Conservation (phyloP, 2,888 invertebrate species). For the Cerceris rybyensis region DNA sequence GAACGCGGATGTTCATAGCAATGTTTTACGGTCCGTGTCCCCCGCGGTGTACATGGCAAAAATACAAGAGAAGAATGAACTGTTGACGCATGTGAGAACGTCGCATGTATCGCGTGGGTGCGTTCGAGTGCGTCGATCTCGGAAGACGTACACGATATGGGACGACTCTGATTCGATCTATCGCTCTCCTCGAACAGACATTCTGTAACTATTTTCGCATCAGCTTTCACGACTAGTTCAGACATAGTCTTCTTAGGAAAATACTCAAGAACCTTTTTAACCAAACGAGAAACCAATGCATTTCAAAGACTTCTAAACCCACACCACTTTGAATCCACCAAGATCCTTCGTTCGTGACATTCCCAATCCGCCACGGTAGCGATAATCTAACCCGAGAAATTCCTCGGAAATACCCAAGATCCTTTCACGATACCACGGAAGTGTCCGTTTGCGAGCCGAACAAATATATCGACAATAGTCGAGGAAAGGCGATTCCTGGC, state of each 20-base stretch:
- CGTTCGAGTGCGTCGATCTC: slow-evolving; percentile 46
- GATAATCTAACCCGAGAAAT: neutral
- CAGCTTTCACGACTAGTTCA: slow-evolving; percentile 38
- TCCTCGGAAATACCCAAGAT: slow-evolving; percentile 11
- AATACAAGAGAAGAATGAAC: slow-evolving; percentile 35
- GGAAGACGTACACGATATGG: slow-evolving; percentile 64
- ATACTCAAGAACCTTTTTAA: neutral
- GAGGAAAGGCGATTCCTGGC: slow-evolving; percentile 40
- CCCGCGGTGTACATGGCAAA: neutral
- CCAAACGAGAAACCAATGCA: too few relatives aligned
- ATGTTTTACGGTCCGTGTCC: slow-evolving; percentile 15
- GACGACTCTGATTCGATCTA: slow-evolving; percentile 63
- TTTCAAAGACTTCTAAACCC: too few relatives aligned
- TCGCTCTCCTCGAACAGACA: slow-evolving; percentile 49
- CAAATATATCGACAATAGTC: slow-evolving; percentile 50
- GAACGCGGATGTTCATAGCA: slow-evolving; percentile 16
- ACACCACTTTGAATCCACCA: too few relatives aligned
- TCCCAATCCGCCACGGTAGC: neutral
- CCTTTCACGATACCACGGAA: neutral
- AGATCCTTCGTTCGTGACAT: too few relatives aligned
- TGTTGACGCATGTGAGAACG: slow-evolving; percentile 5
- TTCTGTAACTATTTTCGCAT: slow-evolving; percentile 36
- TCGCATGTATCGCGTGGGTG: slow-evolving; percentile 58
- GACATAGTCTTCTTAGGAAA: slow-evolving; percentile 43
- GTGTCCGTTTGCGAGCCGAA: slow-evolving; percentile 24